These are phyloP conservation scores for Notodonta dromedarius DNA, from an alignment of 2,888 invertebrate species.

Conservation along the genomic window DNA sequence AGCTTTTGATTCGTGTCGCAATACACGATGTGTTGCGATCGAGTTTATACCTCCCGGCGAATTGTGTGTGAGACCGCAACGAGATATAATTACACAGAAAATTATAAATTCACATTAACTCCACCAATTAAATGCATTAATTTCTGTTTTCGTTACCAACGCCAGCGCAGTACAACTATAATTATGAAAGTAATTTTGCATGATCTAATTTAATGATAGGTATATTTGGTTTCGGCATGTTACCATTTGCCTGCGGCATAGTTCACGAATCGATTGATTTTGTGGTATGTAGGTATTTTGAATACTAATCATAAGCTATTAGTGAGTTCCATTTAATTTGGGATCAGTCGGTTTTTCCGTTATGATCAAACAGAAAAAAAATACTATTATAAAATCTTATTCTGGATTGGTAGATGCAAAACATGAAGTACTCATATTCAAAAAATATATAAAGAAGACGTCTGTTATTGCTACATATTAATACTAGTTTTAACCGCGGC, in stretches of 20 bases:
- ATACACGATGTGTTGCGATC: slow-evolving; percentile 50
- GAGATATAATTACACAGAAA: slow-evolving; percentile 47
- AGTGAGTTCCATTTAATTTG: too few species aligned
- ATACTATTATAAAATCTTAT: too few species aligned
- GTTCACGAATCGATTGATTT: too few species aligned
- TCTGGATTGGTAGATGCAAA: too few species aligned
- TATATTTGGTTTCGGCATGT: background rate
- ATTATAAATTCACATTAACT: slow-evolving; percentile 46
- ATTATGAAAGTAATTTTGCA: background rate
- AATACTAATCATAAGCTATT: too few species aligned
- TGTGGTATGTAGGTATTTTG: too few species aligned
- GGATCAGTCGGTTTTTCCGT: too few species aligned
- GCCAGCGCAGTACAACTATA: background rate
- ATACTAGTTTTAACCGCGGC: too few species aligned
- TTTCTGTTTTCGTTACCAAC: slow-evolving; percentile 8
- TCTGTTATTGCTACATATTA: too few species aligned
- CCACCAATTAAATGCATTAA: slow-evolving; percentile 40
- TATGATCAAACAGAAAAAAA: too few species aligned
- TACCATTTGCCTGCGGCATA: background rate
- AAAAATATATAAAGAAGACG: too few species aligned
- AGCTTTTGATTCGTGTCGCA: slow-evolving; percentile 36
- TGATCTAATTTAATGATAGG: background rate
- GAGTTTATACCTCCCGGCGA: slow-evolving; percentile 68
- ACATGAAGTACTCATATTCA: too few species aligned
- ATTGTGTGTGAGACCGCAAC: slow-evolving; percentile 73